A percentile compares a stretch with the other conserved stretches of the same genome.
Conservation (phyloP, 2,797 vertebrate species). For the Eutrigla gurnardus region DNA sequence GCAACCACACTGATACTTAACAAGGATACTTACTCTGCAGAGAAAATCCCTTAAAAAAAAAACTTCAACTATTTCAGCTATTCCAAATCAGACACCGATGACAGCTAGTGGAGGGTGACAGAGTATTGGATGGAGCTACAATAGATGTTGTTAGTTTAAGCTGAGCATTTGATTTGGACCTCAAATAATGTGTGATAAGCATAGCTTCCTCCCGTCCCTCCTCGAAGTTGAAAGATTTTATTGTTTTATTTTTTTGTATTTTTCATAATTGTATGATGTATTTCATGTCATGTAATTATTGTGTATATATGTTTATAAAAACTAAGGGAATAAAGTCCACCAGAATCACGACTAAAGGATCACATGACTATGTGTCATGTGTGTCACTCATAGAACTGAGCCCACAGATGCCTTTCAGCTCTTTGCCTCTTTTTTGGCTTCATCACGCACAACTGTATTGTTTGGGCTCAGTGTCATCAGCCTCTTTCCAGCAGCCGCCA, state of each 20-base stretch:
- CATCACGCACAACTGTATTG: neutral
- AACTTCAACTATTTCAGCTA: slow-evolving; percentile 50
- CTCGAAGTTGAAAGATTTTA: too few relatives aligned
- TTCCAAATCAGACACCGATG: slow-evolving; percentile 15
- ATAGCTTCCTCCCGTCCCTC: too few relatives aligned
- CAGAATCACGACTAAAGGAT: neutral
- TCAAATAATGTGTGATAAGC: neutral
- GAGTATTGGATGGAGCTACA: neutral
- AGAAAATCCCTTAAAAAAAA: slow-evolving; percentile 59
- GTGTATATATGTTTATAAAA: too few relatives aligned
- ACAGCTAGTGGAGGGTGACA: slow-evolving; percentile 19
- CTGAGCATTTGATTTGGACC: neutral
- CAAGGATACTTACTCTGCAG: slow-evolving; percentile 47
- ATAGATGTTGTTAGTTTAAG: slow-evolving; percentile 3
- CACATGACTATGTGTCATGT: neutral
- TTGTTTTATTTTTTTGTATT: too few relatives aligned
- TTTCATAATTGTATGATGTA: too few relatives aligned
- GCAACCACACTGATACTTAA: slow-evolving; percentile 53
- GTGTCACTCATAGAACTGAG: neutral
- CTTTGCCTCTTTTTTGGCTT: neutral
- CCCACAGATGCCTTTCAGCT: neutral
- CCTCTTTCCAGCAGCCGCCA: neutral
- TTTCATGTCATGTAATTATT: too few relatives aligned
- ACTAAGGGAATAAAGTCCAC: too few relatives aligned
- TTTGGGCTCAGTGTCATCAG: neutral